Percentiles rank a stretch among this genome's conserved stretches.
Conservation (phyloP, 1,140 invertebrate genomes). For the Eufriesea mexicana region DNA sequence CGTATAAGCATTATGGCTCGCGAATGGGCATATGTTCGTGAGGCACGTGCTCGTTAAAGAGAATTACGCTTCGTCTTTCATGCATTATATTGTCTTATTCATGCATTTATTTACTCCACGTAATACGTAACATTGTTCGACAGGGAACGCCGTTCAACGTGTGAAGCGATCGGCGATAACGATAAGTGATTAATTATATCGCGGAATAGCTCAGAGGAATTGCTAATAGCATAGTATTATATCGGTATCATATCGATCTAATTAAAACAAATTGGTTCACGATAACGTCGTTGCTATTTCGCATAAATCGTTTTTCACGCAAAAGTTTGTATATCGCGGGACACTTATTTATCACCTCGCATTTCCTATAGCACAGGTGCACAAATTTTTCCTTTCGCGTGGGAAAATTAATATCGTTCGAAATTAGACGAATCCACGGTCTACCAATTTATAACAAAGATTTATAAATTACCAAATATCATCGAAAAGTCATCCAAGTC, state of each 20-base stretch:
- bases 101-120: not conserved
- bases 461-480: too few relatives aligned
- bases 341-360: too few relatives aligned
- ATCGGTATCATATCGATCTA: not conserved
- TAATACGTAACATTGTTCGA: not conserved
- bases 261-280: not conserved
- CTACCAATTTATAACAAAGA: too few relatives aligned
- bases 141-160: not conserved
- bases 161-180: not conserved
- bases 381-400: too few relatives aligned
- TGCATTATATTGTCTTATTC: constrained; percentile 36
- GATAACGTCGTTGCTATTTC: too few relatives aligned
- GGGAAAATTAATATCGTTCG: too few relatives aligned
- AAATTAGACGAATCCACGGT: too few relatives aligned
- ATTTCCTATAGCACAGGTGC: too few relatives aligned
- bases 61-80: constrained; percentile 32
- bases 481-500: too few relatives aligned
- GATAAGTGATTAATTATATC: not conserved
- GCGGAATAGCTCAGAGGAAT: not conserved
- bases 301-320: too few relatives aligned
- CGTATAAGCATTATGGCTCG: constrained; percentile 28
- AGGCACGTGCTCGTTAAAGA: constrained; percentile 45
- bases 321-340: too few relatives aligned
- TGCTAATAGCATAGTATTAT: not conserved
- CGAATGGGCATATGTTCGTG: constrained; percentile 29